Evolutionary conservation across 2,113 vertebrate genomes (phyloP), one percentile per base, ranked within the genome.

Genomic region (Neodontobutis hainanensis): DNA sequence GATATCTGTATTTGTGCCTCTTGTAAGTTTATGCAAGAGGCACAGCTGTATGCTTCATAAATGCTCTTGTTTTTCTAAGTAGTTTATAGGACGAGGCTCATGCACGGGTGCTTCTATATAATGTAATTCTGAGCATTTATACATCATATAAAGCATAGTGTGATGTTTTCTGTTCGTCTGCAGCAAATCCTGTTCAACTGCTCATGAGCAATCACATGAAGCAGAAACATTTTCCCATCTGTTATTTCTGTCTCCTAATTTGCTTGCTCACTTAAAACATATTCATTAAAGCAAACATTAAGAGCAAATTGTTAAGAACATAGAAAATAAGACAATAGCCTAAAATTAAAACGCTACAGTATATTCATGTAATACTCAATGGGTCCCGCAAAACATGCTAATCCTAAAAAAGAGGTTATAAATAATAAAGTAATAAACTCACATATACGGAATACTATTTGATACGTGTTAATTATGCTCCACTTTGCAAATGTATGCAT

Each of bases 161-260:
- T 9, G 34, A 34, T 12, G 35, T 55, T 36, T 38, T 55, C 52
- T 27, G 14, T 27, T 53, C 11, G 27, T 53, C 51, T n/a, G 14
- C 51, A 12, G 15, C 48, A 4, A 11, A 16, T 51, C 8, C 15
- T 51, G 49, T 27, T 10, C 6, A 51, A 27, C 49, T 51, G 52
- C 52, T n/a, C n/a, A n/a, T 36, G 52, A 55, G 52, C 32, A 55
- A 55, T n/a, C 11, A n/a, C 52, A 38, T 38, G 6, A 3, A 55
- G 52, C 52, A 36, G 34, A 36, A 55, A 55, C 34, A 15, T 14
- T 7, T 34, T 6, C 52, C 36, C 52, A 55, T 55, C 52, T 8
- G 36, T 55, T 55, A 55, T 55, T 55, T n/a, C 34, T 15, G 34
- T n/a, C 52, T n/a, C 52, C 35, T 55, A 55, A 55, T 38, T 55